phyloP scores from a whole-genome alignment of 2,113 vertebrate species.

The Micromys minutus region DNA sequence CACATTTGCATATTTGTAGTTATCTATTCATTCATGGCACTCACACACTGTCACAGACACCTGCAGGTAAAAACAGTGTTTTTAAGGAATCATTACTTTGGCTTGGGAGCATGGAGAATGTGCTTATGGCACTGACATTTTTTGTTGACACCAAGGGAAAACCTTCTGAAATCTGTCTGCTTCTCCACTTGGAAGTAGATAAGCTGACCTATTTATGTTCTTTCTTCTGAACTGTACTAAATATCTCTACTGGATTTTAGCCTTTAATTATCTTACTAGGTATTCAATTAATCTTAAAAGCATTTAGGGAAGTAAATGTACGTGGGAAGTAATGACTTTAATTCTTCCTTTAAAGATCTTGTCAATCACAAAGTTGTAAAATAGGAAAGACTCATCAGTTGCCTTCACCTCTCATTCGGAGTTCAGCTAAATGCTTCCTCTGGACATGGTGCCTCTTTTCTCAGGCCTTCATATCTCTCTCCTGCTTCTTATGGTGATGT shows the following conservation, averaged over 20 bases:
- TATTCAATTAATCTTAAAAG: conserved; percentile 59
- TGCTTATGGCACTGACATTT: background rate
- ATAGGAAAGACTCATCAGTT: background rate
- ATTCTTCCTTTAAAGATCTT: conserved; percentile 32
- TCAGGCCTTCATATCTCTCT: background rate
- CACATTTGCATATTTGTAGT: background rate
- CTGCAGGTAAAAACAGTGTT: background rate
- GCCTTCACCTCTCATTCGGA: background rate
- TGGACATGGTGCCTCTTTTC: background rate
- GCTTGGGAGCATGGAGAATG: background rate
- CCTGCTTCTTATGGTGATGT: background rate
- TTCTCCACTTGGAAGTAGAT: conserved; percentile 13
- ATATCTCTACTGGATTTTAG: conserved; percentile 45
- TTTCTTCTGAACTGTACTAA: conserved; percentile 48
- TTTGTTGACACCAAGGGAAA: background rate
- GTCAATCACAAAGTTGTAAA: conserved; percentile 18
- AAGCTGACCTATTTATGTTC: background rate
- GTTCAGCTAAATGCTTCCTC: background rate
- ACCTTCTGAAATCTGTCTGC: background rate
- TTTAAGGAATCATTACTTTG: conserved; percentile 16
- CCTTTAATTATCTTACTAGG: conserved; percentile 55
- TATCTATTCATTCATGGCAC: background rate
- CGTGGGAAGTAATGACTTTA: background rate
- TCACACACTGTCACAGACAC: background rate
- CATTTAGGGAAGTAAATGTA: background rate